phyloP scores from a whole-genome alignment of 1,140 invertebrate genomes.

The Hylyphantes graminicola region DNA sequence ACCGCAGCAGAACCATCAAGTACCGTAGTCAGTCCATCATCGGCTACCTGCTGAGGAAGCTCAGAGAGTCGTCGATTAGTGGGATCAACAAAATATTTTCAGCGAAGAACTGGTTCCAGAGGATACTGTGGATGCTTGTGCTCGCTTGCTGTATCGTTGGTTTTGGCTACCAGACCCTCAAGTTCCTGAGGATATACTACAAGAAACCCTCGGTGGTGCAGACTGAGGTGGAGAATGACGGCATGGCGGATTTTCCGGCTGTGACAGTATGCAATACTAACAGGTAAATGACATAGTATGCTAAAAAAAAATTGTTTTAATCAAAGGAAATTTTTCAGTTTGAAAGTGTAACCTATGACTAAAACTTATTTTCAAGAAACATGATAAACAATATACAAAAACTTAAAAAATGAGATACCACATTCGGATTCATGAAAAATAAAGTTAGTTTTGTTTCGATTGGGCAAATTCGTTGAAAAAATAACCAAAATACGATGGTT shows the following conservation, averaged over 20 bases:
- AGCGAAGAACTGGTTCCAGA: not conserved
- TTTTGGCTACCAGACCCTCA: slow-evolving; percentile 10
- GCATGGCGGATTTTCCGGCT: slow-evolving; percentile 38
- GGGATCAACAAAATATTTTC: slow-evolving; percentile 11
- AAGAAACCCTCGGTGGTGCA: slow-evolving; percentile 42
- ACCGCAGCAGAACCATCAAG: not conserved
- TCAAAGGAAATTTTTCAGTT: no score
- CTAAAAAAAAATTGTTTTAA: no score
- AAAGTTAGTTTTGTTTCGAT: no score
- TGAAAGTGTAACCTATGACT: no score
- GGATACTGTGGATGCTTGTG: slow-evolving; percentile 1
- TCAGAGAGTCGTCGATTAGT: slow-evolving; percentile 27
- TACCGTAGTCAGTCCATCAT: not conserved
- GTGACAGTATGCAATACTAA: slow-evolving; percentile 43
- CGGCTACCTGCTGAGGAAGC: not conserved
- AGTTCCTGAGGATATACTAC: slow-evolving; percentile 9
- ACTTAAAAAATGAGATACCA: no score
- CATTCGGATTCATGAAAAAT: no score
- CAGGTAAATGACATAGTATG: slow-evolving; percentile 11
- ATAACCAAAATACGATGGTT: no score
- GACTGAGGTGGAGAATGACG: slow-evolving; percentile 43
- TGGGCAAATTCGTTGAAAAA: no score
- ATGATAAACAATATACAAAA: no score
- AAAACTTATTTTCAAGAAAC: no score
- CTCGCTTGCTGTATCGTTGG: slow-evolving; percentile 7